Base-by-base conservation (phyloP, 2,113 vertebrate species). In the Eptatretus burgeri region DNA sequence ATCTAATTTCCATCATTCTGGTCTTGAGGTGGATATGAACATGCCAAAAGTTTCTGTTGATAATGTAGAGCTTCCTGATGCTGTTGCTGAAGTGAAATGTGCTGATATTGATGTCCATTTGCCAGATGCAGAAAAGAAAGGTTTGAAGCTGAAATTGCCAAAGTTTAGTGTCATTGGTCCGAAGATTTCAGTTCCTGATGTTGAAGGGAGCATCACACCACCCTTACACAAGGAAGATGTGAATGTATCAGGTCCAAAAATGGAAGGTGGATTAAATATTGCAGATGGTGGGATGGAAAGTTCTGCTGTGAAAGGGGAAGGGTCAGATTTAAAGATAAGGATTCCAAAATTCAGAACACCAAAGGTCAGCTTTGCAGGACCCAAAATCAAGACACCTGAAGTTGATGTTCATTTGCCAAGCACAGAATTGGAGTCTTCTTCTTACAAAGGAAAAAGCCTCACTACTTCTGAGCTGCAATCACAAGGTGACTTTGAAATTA, bases 61-160 rank as follows among this genome's bases (percentile, higher is more conserved):
- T n/a, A 65, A 66, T 51, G 13, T 51, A 13, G 41, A 14, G 14
- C 51, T 65, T 17, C 16, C 16, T 60, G 53, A 17, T 20, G 67
- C 72, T 63, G 66, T 63, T 12, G 51, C 65, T 63, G 72, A 74
- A 2, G n/a, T 72, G 13, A 69, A 73, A n/a, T 5, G 66, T 9
- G 67, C 53, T 12, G 53, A 60, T 60, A n/a, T 60, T 2, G 19
- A 60, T 13, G 2, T 60, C 8, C 19, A n/a, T 60, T n/a, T n/a
- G 10, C 53, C 53, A 17, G 9, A 60, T 60, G 53, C 53, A 60
- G 16, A 60, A 17, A 19, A 19, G 53, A 60, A 60, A 60, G 62
- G 9, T 5, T 63, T 62, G 49, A 51, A 63, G 13, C n/a, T 63
- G 11, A 66, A 66, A 19, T 20, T 18, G 60, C 51, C 65, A 49